Conservation (phyloP, 2,888 invertebrate species). For the Cenopis cana region DNA sequence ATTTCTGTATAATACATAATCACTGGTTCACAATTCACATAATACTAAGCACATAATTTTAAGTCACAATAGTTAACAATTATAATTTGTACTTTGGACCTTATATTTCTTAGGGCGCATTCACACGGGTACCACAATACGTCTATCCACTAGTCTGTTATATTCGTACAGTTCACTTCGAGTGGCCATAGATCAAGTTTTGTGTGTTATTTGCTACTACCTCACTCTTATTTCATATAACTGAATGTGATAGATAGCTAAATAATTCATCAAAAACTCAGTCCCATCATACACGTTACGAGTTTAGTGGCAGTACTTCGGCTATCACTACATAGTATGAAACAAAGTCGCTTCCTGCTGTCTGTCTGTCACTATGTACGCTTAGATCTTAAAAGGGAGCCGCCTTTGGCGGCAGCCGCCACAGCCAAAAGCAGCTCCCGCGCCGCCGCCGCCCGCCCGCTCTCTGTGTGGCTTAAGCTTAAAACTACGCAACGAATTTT, state of each 20-base stretch:
- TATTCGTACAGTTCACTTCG: slow-evolving; percentile 19
- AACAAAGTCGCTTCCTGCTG: too few species aligned
- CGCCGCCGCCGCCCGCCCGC: too few species aligned
- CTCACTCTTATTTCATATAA: neutral
- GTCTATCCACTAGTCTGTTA: slow-evolving; percentile 12
- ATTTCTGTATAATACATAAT: slow-evolving; percentile 47
- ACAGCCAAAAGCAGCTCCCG: too few species aligned
- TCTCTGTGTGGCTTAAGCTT: too few species aligned
- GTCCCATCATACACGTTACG: neutral
- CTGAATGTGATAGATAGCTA: neutral
- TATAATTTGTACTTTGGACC: slow-evolving; percentile 72
- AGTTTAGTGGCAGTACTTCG: neutral
- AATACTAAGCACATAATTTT: slow-evolving; percentile 50
- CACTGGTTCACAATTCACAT: slow-evolving; percentile 41
- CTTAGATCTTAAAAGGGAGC: too few species aligned
- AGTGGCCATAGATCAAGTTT: neutral
- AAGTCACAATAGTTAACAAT: slow-evolving; percentile 52
- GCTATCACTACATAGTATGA: too few species aligned
- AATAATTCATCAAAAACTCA: neutral
- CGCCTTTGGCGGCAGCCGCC: too few species aligned
- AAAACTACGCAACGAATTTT: too few species aligned
- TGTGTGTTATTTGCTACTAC: neutral
- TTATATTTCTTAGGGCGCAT: slow-evolving; percentile 44
- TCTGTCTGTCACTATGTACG: too few species aligned
- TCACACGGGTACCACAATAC: slow-evolving; percentile 23